Percentiles rank a stretch among this genome's conserved stretches.
Evolutionary conservation across 2,888 invertebrate species (phyloP).

Genomic region (Rhopalosiphum nymphaeae): DNA sequence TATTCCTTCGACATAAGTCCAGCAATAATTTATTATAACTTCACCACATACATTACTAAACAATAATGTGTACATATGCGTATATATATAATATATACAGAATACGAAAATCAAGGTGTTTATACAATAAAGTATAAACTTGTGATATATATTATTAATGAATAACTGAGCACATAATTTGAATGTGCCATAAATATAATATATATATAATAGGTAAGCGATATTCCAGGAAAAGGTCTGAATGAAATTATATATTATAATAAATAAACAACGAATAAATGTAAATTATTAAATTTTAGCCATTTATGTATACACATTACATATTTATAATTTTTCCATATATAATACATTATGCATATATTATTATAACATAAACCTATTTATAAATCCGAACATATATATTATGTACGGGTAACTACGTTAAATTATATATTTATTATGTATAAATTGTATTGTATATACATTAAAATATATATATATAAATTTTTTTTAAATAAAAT

Average conservation of each 20-base stretch:
- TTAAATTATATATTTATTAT: conserved; percentile 31
- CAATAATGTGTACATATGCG: too few species aligned
- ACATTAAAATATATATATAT: conserved; percentile 5
- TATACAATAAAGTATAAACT: too few species aligned
- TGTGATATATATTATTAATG: too few species aligned
- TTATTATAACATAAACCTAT: conserved; percentile 59
- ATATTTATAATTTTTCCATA: conserved; percentile 19
- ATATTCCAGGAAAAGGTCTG: not conserved
- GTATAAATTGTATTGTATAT: conserved; percentile 14
- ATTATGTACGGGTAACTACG: conserved; percentile 56
- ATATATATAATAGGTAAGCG: not conserved
- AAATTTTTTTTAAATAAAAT: conserved; percentile 21
- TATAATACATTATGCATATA: conserved; percentile 46
- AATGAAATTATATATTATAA: not conserved
- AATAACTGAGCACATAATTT: not conserved
- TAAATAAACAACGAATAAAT: not conserved
- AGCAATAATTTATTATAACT: too few species aligned
- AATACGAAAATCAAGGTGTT: too few species aligned
- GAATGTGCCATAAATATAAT: not conserved
- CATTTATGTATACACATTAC: conserved; percentile 37
- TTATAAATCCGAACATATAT: conserved; percentile 58
- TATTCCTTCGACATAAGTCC: too few species aligned
- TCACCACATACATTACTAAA: too few species aligned
- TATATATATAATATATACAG: too few species aligned
- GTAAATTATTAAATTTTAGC: conserved; percentile 4